Conservation (phyloP, 2,888 invertebrate genomes). For the Sicus ferrugineus region DNA sequence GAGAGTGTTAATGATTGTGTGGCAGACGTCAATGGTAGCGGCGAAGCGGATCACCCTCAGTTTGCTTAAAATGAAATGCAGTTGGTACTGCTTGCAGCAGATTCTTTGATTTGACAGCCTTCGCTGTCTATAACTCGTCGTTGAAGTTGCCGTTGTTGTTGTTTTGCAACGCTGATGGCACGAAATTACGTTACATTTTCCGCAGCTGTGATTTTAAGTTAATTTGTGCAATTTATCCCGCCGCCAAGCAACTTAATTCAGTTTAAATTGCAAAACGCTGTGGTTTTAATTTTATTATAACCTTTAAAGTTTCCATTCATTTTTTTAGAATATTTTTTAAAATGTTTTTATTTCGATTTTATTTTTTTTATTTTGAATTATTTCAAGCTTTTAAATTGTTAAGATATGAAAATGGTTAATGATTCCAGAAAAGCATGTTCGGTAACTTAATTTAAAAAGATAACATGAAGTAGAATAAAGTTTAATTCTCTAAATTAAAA, state of each 20-base stretch:
- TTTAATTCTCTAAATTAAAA: background rate
- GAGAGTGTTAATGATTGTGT: no score
- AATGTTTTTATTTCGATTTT: no score
- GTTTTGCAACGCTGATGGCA: background rate
- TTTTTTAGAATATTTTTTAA: background rate
- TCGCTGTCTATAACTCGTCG: background rate
- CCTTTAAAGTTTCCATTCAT: background rate
- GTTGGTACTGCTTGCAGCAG: background rate
- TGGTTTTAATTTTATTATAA: no score
- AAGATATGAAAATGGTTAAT: background rate
- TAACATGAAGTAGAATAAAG: no score
- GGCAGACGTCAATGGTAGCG: no score
- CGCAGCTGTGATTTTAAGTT: constrained; percentile 32
- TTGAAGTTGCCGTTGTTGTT: background rate
- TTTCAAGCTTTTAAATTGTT: no score
- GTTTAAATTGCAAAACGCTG: no score
- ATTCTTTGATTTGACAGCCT: constrained; percentile 6
- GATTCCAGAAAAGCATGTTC: background rate
- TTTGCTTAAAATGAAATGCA: background rate
- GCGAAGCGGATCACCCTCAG: no score
- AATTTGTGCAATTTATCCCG: background rate
- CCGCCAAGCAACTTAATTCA: background rate
- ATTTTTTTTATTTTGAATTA: background rate
- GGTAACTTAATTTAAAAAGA: background rate
- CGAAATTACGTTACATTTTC: constrained; percentile 30